Base-by-base conservation (phyloP, 2,888 invertebrate species). In the Trissolcus japonicus region DNA sequence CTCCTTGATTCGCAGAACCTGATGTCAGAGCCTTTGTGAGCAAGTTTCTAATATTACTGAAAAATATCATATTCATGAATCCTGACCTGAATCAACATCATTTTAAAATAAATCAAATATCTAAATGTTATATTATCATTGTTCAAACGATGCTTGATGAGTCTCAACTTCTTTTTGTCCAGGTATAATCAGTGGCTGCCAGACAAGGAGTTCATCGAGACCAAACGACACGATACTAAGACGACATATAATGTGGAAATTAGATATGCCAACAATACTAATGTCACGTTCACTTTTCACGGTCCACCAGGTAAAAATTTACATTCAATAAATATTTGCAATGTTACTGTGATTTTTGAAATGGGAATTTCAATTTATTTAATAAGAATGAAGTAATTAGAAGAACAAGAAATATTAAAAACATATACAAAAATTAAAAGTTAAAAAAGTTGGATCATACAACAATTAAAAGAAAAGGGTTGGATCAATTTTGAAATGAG, bases 251-350 rank as follows among this genome's bases (percentile, higher is more conserved):
- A 96, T 89, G 95, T 96, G n/a, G 95, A 96, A 90, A 97, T 97
- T 81, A 92, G 97, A 86, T 96, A 97, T 90, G 94, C 96, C 0
- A 97, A 97, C 88, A 97, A 97, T 86, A 97, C 97, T 0, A 97
- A 97, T 89, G 97, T 97, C 88, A 97, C 97, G n/a, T 96, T 94
- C 86, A 95, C 96, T n/a, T 98, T 97, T 90, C 97, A 97, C 79
- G 97, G 97, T 54, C 97, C 97, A 7, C 95, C 94, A 55, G 96
- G 91, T 90, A 81, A 57, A 43, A n/a, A 6, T 3, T 43, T n/a
- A 4, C 6, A 50, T 50, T 17, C 0, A 11, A 55, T 19, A 1
- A n/a, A 25, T 25, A 6, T 40, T 6, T 62, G 25, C 11, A 41
- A 41, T 4, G 4, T 21, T 21, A 21, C 21, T 21, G 21, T n/a